Evolutionary conservation across 2,113 vertebrate genomes (phyloP).

Genomic region (Ceyx melanurus): DNA sequence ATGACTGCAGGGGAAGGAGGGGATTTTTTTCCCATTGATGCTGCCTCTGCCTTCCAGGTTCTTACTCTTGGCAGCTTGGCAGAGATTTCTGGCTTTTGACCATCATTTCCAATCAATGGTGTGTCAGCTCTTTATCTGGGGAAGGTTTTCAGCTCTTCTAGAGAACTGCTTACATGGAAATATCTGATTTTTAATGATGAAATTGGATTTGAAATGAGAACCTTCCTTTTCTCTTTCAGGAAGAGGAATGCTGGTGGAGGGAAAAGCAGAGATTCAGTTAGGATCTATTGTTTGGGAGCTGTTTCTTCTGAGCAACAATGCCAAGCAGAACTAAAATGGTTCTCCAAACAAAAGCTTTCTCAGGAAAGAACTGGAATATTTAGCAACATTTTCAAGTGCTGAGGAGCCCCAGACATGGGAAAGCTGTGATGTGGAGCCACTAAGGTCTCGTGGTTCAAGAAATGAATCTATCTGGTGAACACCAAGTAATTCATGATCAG

Average conservation of each 20-base stretch:
- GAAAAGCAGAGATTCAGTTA: background rate
- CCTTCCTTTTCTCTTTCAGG: background rate
- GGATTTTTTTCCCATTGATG: background rate
- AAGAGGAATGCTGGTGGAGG: background rate
- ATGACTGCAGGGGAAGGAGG: background rate
- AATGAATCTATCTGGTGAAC: background rate
- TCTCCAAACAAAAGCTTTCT: slow-evolving; percentile 6
- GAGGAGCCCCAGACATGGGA: background rate
- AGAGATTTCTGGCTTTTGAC: background rate
- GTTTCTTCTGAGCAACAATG: background rate
- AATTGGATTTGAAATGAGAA: background rate
- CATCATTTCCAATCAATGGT: fast-evolving
- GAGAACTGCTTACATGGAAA: background rate
- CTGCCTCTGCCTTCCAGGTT: fast-evolving
- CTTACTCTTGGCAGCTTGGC: background rate
- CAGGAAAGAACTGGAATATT: background rate
- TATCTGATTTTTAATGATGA: background rate
- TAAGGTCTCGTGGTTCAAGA: background rate
- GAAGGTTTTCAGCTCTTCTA: background rate
- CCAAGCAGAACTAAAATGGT: background rate
- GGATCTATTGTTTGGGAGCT: background rate
- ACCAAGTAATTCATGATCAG: background rate
- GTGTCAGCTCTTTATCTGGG: background rate
- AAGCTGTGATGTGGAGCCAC: background rate
- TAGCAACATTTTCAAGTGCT: background rate